Evolutionary conservation across 2,888 invertebrate genomes (phyloP), one percentile per base, ranked within the genome.

Genomic region (Cheilosia urbana): DNA sequence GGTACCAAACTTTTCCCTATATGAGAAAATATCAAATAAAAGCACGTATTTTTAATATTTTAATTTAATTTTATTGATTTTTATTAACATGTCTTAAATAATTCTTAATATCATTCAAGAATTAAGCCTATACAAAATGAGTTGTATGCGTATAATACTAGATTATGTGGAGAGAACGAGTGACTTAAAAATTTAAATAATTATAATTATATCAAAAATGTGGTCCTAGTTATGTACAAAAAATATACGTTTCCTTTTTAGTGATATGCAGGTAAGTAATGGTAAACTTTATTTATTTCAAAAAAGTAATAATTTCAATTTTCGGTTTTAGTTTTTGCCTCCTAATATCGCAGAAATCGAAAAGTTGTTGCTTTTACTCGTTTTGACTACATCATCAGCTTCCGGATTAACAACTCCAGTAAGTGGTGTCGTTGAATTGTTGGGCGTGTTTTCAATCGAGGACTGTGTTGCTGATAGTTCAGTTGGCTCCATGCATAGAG

Each of bases 301-400:
- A 37, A 27, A 24, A 17, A 11, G 15, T 11, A 37, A 37, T 7
- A 27, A 19, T 9, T 17, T 15, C 9, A 37, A 37, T 13, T 4
- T 13, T 42, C 47, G 17, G 9, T 19, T 21, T 68, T 85, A 88
- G 45, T 87, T 85, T 30, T 88, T 88, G 62, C 87, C 87, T 21
- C 92, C 92, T 65, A 92, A 89, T 77, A 92, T 92, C 69, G 92
- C 92, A 3, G 92, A 92, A 83, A 92, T 92, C 63, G 92, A 91
- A 82, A 92, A 92, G 45, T 91, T 90, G 87, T 91, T 92, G 88
- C 90, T 89, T 88, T 90, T 88, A 37, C 85, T 87, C 19, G 88
- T 77, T 45, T 87, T 73, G 55, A 88, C 53, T 9, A 53, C 68
- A 60, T 79, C 87, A 6, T 82, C 78, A 24, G 87, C 69, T 21